Evolutionary conservation across 2,888 invertebrate genomes (phyloP), one percentile per base, ranked within the genome.

Genomic region (Conus canariensis): DNA sequence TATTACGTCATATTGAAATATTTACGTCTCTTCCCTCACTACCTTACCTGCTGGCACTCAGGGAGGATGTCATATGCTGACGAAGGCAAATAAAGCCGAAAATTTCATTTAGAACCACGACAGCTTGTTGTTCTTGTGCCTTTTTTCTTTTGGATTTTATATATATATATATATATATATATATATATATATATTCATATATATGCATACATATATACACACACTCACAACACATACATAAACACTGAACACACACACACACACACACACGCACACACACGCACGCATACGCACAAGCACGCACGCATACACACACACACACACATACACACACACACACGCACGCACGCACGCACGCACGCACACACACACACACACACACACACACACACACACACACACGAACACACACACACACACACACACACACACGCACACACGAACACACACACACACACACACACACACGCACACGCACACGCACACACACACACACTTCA

Each of bases 381-480:
- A 70, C 70, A 70, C 70, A 70, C 70, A 70, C 70, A 70, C 70
- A 60, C 60, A 22, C 70, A 19, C 22, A 19, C 22, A 70, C 70
- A 70, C 70, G n/a, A n/a, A n/a, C n/a, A n/a, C n/a, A 30, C 30
- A 30, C 16, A 2, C 70, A 70, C 70, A n/a, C 5, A 14, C 70
- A n/a, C 22, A 70, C 70, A 4, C 70, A 70, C 1, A 5, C 70
- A 70, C 70, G 5, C 70, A 22, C 70, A n/a, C 70, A 70, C 70
- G 19, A n/a, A 70, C 70, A n/a, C 70, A 70, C 70, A n/a, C 70
- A 70, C 70, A n/a, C 70, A 70, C 70, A 70, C 70, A 70, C 70
- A 70, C 70, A 70, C 70, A 70, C 70, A 70, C 70, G 16, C 70
- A 70, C 70, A 70, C 70, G 16, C 70, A 70, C 70, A 70, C 70